A percentile compares a stretch with the other conserved stretches of the same genome.
These are phyloP conservation scores for Dicrostonyx torquatus DNA, from an alignment of 2,797 vertebrate genomes.

Conservation along the genomic window DNA sequence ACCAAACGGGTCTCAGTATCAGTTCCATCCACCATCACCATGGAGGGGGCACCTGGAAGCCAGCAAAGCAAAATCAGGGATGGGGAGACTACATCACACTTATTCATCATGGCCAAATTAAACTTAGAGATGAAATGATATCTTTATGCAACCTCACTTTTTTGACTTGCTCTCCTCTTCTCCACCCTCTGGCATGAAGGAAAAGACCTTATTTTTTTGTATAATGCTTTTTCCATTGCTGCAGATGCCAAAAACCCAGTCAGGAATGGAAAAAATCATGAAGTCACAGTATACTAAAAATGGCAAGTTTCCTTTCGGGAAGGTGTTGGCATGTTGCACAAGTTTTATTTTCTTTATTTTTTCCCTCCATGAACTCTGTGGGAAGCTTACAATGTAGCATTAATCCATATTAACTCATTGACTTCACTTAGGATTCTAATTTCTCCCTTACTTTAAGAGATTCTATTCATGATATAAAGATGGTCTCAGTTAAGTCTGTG, in stretches of 20 bases:
- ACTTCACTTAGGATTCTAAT: neutral
- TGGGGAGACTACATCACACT: rapidly evolving
- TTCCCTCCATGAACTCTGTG: neutral
- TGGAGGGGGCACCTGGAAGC: conserved; percentile 88
- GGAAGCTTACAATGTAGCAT: neutral
- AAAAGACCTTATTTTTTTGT: conserved; percentile 63
- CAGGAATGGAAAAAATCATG: conserved; percentile 62
- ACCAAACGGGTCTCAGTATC: conserved; percentile 89
- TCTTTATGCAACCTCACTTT: conserved; percentile 34
- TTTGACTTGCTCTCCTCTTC: conserved; percentile 52
- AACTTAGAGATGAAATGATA: neutral
- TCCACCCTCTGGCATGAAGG: conserved; percentile 59
- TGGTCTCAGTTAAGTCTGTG: neutral
- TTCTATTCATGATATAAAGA: conserved; percentile 1
- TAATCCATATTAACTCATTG: neutral
- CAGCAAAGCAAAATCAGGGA: neutral
- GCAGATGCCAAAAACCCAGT: conserved; percentile 66
- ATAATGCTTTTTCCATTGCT: conserved; percentile 64
- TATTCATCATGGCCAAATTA: neutral
- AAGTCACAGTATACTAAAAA: conserved; percentile 75
- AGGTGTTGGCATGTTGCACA: conserved; percentile 25
- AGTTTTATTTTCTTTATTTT: conserved; percentile 51
- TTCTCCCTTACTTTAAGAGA: neutral
- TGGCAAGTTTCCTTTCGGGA: conserved; percentile 63
- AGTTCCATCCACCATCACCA: conserved; percentile 89